Percentiles rank a stretch among this genome's conserved stretches.
These are phyloP conservation scores for Drosophila busckii DNA, from an alignment of 1,140 invertebrate species.

Conservation along the genomic window DNA sequence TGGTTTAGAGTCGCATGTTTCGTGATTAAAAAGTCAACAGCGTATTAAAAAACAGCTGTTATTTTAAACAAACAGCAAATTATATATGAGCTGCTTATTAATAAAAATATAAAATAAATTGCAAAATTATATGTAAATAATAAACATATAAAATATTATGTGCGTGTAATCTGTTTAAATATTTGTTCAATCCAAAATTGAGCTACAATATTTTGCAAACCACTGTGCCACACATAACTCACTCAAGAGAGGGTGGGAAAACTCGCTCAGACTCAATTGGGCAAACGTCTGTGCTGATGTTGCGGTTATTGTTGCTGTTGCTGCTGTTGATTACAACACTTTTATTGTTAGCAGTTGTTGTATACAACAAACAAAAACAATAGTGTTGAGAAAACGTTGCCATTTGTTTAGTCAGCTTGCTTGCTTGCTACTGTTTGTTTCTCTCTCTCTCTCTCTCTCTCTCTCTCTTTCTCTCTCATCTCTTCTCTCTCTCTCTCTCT, in stretches of 20 bases:
- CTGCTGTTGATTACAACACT: slow-evolving; percentile 45
- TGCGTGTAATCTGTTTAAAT: background rate
- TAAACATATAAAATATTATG: background rate
- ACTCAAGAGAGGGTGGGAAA: slow-evolving; percentile 46
- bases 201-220: too few relatives aligned
- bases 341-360: slow-evolving; percentile 16
- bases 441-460: background rate
- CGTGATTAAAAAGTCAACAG: background rate
- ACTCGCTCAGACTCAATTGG: slow-evolving; percentile 35
- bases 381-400: slow-evolving; percentile 59
- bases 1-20: slow-evolving; percentile 17
- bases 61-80: background rate
- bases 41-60: background rate
- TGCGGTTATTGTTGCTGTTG: slow-evolving; percentile 4
- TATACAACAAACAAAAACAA: slow-evolving; percentile 20
- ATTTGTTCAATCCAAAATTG: background rate
- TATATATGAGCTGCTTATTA: too few relatives aligned
- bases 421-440: slow-evolving; percentile 3
- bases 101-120: background rate
- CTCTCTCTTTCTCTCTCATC: slow-evolving; percentile 18
- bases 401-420: slow-evolving; percentile 42
- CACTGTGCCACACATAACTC: slow-evolving; percentile 25
- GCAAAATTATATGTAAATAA: too few relatives aligned
- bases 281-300: background rate
- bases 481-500: slow-evolving; percentile 7